Base-by-base conservation (phyloP, 1,140 invertebrate genomes). In the Pseudomyrmex pallidus region DNA sequence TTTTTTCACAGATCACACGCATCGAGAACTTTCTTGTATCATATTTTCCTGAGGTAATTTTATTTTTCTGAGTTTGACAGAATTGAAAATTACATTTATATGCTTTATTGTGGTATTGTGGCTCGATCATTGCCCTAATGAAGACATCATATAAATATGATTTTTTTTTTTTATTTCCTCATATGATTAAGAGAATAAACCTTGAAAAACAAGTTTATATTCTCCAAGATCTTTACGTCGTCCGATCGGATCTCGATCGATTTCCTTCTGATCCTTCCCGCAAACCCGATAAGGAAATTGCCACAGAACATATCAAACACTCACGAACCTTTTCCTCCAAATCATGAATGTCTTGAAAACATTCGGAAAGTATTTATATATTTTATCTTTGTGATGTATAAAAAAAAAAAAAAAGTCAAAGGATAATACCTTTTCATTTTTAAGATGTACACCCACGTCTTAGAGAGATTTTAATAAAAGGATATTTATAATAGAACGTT, bases 161-260 rank as follows among this genome's bases (percentile, higher is more conserved):
- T 57, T 80, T 87, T 85, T 57, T 80, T 87, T 85, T 63, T 67
- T 57, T 82, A 64, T 59, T 76, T 56, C 70, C 82, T 56, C 66
- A 82, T 73, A 56, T 72, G 57, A 87, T 88, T 77, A 85, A 77
- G 74, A 77, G 83, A 87, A 88, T 88, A 88, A 88, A 88, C 66
- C 35, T 35, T 35, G 35, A 35, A 35, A 35, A 35, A 35, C 72
- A 64, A 85, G 20, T 85, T 88, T 87, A 66, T 87, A 66, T 87
- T 73, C 67, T 73, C 67, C 13, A 66, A 48, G 54, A 57, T 64
- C 12, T 74, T 73, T 82, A 59, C 62, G 66, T 70, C 22, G 67
- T 68, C 35, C 63, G 25, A 44, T 62, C 22, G 50, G 73, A 62
- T 77, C 61, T 5, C 15, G 48, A 22, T 68, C n/a, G 13, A 80